Evolutionary conservation across 1,140 invertebrate genomes (phyloP).

Genomic region (Diachasmimorpha longicaudata): DNA sequence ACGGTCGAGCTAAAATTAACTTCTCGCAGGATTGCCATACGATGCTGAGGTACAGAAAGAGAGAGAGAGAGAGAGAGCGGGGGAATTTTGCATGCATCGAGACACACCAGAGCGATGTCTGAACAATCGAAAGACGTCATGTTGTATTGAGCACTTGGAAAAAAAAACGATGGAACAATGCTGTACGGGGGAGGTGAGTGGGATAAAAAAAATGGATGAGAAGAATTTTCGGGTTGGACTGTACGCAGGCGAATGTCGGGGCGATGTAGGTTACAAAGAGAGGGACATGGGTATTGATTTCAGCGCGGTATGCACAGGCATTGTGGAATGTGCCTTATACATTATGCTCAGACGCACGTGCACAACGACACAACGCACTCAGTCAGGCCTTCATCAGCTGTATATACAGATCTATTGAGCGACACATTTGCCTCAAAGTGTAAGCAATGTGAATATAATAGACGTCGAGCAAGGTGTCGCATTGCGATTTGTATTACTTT

Average conservation of each 20-base stretch:
- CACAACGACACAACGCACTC: conserved; percentile 8
- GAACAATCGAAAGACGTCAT: background rate
- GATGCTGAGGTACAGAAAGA: background rate
- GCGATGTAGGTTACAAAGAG: conserved; percentile 58
- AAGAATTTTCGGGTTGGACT: conserved; percentile 33
- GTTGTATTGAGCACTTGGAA: background rate
- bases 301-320: conserved; percentile 43
- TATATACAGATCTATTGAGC: conserved; percentile 7
- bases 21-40: conserved; percentile 10
- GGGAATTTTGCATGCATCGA: background rate
- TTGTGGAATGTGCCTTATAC: conserved; percentile 57
- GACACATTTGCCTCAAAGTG: background rate
- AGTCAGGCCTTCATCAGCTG: conserved; percentile 1
- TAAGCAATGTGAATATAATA: conserved; percentile 1
- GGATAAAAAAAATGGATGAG: background rate
- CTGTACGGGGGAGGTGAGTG: background rate
- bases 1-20: conserved; percentile 56
- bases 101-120: background rate
- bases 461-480: background rate
- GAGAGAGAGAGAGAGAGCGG: background rate
- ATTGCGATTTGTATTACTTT: background rate
- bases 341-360: conserved; percentile 36
- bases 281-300: conserved; percentile 59
- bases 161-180: background rate
- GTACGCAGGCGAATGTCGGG: conserved; percentile 39